Conservation (phyloP, 2,797 vertebrate genomes). For the Liasis olivaceus region DNA sequence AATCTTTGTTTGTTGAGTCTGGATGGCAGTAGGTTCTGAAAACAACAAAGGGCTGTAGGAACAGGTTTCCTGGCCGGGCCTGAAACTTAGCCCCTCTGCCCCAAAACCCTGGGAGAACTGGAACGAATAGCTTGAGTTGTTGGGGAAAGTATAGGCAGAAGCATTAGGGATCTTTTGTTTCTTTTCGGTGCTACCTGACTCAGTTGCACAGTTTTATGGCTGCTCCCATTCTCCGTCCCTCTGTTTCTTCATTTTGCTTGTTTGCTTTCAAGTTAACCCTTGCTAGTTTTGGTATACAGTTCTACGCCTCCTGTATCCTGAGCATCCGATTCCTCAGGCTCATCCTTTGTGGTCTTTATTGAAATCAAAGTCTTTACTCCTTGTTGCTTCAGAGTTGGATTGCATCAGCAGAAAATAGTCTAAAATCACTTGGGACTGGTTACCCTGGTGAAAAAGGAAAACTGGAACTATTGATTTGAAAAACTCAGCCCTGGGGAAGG, state of each 20-base stretch:
- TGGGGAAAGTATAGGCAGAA: not conserved
- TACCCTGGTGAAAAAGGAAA: not conserved
- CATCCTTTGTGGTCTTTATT: not conserved
- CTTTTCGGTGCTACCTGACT: not conserved
- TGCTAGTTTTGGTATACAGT: not conserved
- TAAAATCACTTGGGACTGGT: not conserved
- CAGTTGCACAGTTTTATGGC: not conserved
- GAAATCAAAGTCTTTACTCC: not conserved
- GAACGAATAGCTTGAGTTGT: not conserved
- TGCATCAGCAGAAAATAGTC: not conserved
- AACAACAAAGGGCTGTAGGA: no score
- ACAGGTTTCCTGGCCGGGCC: not conserved
- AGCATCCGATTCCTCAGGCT: not conserved
- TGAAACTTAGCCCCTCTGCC: not conserved
- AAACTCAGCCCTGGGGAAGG: no score
- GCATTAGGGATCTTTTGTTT: not conserved
- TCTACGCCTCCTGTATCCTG: not conserved
- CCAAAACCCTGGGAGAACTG: not conserved
- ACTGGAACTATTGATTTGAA: not conserved
- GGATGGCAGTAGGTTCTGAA: no score
- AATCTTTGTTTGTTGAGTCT: no score
- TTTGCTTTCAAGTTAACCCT: not conserved
- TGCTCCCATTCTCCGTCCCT: not conserved
- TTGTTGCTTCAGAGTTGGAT: not conserved
- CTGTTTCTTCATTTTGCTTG: not conserved